Conservation (phyloP, 2,797 vertebrate species). For the Pipistrellus pipistrellus region DNA sequence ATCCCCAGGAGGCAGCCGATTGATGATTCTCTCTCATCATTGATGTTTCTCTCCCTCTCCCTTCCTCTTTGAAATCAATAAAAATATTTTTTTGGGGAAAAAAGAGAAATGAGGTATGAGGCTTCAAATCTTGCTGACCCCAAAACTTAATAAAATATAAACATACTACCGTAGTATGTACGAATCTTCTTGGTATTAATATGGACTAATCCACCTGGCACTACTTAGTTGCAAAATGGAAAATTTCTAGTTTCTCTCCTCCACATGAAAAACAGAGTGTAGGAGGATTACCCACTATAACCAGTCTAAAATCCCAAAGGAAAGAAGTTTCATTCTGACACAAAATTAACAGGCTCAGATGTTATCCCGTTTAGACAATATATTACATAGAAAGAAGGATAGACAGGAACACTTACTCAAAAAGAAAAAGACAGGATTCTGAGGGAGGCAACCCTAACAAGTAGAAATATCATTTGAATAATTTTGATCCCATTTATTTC, state of each 20-base stretch:
- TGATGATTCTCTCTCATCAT: background rate
- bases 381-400: constrained; percentile 44
- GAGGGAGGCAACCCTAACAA: constrained; percentile 27
- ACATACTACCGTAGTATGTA: background rate
- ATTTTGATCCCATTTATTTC: constrained; percentile 80
- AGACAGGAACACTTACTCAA: background rate
- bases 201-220: background rate
- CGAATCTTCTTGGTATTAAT: background rate
- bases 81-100: background rate
- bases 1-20: background rate
- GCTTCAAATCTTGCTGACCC: constrained; percentile 15
- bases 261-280: background rate
- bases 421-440: background rate
- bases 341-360: constrained; percentile 66
- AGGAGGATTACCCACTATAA: background rate
- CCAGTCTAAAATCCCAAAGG: background rate
- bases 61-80: background rate
- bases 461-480: constrained; percentile 49
- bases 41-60: background rate
- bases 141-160: constrained; percentile 30
- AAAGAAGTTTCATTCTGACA: constrained; percentile 47
- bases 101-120: background rate
- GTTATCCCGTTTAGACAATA: constrained; percentile 52
- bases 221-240: background rate
- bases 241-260: constrained; percentile 22